Evolutionary conservation across 2,797 vertebrate genomes (phyloP).

Genomic region (Aldrovandia affinis): DNA sequence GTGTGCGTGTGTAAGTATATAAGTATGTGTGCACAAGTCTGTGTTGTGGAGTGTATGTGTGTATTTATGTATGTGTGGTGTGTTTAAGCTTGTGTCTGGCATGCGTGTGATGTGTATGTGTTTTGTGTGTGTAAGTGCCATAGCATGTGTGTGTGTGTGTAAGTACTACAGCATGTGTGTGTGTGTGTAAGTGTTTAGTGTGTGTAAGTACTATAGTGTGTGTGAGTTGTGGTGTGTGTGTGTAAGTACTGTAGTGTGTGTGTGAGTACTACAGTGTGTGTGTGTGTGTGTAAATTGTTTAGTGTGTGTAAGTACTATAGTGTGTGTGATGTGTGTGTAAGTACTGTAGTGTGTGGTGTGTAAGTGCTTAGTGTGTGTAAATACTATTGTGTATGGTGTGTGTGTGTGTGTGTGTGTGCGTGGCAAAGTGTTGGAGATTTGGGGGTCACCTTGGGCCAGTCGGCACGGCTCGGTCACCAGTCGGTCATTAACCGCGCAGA

Average conservation of each 20-base stretch:
- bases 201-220: neutral
- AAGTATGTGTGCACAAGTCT: too few species aligned
- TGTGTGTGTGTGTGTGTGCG: constrained; percentile 20
- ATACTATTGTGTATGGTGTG: neutral
- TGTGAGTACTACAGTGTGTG: too few species aligned
- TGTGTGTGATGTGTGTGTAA: neutral
- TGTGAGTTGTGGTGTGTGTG: too few species aligned
- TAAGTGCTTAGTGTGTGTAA: constrained; percentile 6
- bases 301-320: too few species aligned
- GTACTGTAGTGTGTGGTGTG: neutral
- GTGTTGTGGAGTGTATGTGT: too few species aligned
- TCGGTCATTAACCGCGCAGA: constrained; percentile 84
- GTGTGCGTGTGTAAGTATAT: neutral
- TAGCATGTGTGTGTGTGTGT: neutral
- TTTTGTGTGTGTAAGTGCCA: too few species aligned
- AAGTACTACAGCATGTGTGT: neutral
- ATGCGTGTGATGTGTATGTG: neutral
- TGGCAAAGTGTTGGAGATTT: constrained; percentile 18
- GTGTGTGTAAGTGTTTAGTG: neutral
- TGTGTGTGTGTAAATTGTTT: too few species aligned
- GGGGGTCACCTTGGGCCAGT: constrained; percentile 86
- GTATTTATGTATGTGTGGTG: too few species aligned
- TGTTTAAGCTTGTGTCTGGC: too few species aligned
- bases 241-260: too few species aligned
- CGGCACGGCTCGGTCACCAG: constrained; percentile 82